Evolutionary conservation across 2,888 invertebrate species (phyloP).

Genomic region (Nasonovia ribisnigri): DNA sequence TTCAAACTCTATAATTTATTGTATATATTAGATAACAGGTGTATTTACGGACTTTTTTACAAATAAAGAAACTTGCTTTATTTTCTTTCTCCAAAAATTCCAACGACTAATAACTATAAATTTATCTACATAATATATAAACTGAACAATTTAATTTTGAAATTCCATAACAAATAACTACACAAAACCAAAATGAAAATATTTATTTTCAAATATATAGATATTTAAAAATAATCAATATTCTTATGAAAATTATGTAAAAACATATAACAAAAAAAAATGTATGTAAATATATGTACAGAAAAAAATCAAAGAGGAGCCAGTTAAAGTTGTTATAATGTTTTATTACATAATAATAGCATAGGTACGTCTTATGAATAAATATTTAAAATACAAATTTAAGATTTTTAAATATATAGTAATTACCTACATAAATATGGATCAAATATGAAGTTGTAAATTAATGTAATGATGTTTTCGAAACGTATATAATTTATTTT

Average conservation of each 20-base stretch:
- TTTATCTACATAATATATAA: background rate
- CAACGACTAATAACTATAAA: background rate
- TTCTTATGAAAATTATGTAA: background rate
- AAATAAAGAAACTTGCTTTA: background rate
- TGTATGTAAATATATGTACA: background rate
- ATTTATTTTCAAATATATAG: background rate
- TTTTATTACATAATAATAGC: background rate
- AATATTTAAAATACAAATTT: background rate
- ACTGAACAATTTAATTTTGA: conserved; percentile 18
- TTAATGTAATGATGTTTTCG: background rate
- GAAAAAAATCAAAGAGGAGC: background rate
- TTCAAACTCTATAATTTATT: conserved; percentile 9
- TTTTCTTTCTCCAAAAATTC: background rate
- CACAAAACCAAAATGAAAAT: background rate
- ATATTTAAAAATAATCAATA: background rate
- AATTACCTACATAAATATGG: background rate
- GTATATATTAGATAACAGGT: conserved; percentile 41
- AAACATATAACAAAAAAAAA: background rate
- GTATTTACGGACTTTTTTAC: background rate
- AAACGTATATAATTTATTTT: background rate
- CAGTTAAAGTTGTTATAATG: background rate
- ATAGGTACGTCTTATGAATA: background rate
- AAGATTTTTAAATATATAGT: background rate
- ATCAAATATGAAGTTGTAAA: background rate
- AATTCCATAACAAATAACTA: background rate